Evolutionary conservation across 2,888 invertebrate species (phyloP), one percentile per base, ranked within the genome.

Genomic region (Gasteruption jaculator): DNA sequence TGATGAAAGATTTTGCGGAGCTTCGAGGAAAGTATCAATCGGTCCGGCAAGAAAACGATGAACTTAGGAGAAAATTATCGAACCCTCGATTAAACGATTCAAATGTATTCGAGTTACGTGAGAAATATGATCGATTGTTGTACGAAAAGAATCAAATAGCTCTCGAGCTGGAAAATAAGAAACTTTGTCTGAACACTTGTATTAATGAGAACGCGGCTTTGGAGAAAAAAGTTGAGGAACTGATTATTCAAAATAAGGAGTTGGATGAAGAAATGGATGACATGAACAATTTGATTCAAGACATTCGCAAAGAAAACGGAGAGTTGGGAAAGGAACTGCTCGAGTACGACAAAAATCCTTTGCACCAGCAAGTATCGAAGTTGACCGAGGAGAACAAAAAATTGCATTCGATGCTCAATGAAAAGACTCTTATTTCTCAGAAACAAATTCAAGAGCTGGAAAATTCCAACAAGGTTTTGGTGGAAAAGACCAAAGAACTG

Each of bases 211-310:
- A 73, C 45, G 65, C 68, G 22, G 72, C 72, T 2, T 44, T 75
- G 18, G 72, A 71, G 22, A 71, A 69, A 1, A 74, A 76, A 53
- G 75, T 60, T n/a, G 41, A 63, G 3, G 61, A 69, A 12, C 54
- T 75, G 5, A 60, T 57, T 20, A 52, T 59, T 19, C 64, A 66
- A n/a, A 73, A 72, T 55, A 64, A 66, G 18, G 76, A 76, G 2
- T 48, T 78, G 29, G 76, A 77, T 38, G 71, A 73, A 0, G 76
- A 78, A 55, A 73, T 75, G 52, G 75, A 77, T 2, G 60, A 61
- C 4, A 41, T 54, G 33, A 57, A 49, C 1, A 26, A 11, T 1
- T 36, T 49, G 4, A 56, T 56, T 19, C 29, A 33, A 7, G 40
- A 48, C 14, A 41, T 44, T 8, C 43, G 46, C 5, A 10, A 5